phyloP scores from a whole-genome alignment of 2,797 vertebrate species.

The Dallia pectoralis region DNA sequence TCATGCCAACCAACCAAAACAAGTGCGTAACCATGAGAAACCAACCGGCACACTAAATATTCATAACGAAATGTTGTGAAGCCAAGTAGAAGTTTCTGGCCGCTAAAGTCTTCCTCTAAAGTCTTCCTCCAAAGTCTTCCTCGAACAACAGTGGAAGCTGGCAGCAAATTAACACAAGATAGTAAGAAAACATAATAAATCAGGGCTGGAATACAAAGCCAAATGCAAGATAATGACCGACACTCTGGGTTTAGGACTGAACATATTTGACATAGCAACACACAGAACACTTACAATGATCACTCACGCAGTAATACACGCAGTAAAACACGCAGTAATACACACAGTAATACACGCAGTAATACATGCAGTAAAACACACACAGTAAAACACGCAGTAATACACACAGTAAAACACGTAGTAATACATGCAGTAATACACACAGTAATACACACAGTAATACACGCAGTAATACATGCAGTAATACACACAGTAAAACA shows the following conservation, averaged over 20 bases:
- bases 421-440: too few relatives aligned
- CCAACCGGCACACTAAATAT: constrained; percentile 10
- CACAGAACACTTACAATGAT: too few relatives aligned
- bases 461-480: too few relatives aligned
- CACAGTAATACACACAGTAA: too few relatives aligned
- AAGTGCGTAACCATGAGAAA: constrained; percentile 8
- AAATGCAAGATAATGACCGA: constrained; percentile 47
- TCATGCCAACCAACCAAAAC: not conserved
- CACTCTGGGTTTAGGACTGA: not conserved
- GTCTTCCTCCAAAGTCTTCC: constrained; percentile 15
- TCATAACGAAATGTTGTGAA: not conserved
- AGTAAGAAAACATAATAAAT: constrained; percentile 56
- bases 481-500: too few relatives aligned
- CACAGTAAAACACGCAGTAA: too few relatives aligned
- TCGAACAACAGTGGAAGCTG: constrained; percentile 29
- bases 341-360: too few relatives aligned
- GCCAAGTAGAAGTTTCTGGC: not conserved
- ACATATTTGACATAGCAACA: too few relatives aligned
- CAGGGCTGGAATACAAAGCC: constrained; percentile 55
- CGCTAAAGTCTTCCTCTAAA: constrained; percentile 10
- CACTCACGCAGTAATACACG: too few relatives aligned
- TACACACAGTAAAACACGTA: too few relatives aligned
- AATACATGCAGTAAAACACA: too few relatives aligned
- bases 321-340: too few relatives aligned
- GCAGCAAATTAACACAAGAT: constrained; percentile 53